Percentiles rank a stretch among this genome's conserved stretches.
Evolutionary conservation across 1,140 invertebrate genomes (phyloP).

Genomic region (Procambarus virginalis): DNA sequence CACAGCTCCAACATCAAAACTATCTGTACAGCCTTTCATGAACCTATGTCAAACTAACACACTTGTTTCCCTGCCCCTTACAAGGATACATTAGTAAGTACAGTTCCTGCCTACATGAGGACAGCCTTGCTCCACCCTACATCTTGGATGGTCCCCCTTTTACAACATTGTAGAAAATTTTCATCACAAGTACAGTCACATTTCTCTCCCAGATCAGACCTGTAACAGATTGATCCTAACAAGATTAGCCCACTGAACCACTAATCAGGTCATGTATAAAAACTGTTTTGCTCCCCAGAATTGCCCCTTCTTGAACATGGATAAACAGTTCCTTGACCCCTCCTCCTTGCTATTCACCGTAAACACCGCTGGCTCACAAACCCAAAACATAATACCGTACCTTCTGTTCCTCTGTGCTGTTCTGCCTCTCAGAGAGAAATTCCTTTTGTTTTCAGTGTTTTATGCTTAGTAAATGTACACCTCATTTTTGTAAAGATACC

Average conservation of each 20-base stretch:
- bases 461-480: constrained; percentile 39
- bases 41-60: constrained; percentile 65
- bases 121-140: constrained; percentile 63
- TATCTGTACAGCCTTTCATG: constrained; percentile 63
- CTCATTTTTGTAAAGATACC: constrained; percentile 23
- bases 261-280: constrained; percentile 24
- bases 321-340: constrained; percentile 63
- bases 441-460: constrained; percentile 24
- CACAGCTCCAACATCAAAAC: constrained; percentile 61
- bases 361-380: constrained; percentile 62
- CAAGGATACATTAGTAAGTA: constrained; percentile 68
- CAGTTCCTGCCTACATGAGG: constrained; percentile 58
- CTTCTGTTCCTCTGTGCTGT: constrained; percentile 63
- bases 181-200: constrained; percentile 60
- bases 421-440: constrained; percentile 27
- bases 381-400: constrained; percentile 52
- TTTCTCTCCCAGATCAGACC: constrained; percentile 52
- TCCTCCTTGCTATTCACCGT: constrained; percentile 60
- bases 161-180: constrained; percentile 60
- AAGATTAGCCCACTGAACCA: constrained; percentile 25
- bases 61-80: constrained; percentile 68
- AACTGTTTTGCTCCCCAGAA: constrained; percentile 21
- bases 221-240: constrained; percentile 50
- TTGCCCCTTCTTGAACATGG: constrained; percentile 64
- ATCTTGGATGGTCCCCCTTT: constrained; percentile 49